Evolutionary conservation across 2,797 vertebrate species (phyloP).

Genomic region (Mareca penelope): DNA sequence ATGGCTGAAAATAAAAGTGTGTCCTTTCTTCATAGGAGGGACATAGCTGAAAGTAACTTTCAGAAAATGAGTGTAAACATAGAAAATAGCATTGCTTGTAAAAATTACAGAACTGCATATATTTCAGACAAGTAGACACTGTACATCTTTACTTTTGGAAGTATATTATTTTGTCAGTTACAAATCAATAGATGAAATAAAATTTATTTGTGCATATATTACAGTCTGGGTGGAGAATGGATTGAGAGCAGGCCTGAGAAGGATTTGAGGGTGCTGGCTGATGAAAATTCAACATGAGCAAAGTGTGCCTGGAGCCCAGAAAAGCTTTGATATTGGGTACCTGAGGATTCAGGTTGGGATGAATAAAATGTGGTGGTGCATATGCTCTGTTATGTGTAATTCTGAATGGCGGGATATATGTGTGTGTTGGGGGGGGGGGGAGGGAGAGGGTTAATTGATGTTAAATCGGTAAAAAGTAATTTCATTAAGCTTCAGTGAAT

Average conservation of each 20-base stretch:
- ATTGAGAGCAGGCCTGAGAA: not conserved
- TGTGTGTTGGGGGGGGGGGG: not conserved
- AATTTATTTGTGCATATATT: not conserved
- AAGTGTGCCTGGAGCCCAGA: not conserved
- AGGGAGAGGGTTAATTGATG: not conserved
- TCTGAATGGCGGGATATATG: not conserved
- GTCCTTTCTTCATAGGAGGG: not conserved
- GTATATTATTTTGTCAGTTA: not conserved
- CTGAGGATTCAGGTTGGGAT: not conserved
- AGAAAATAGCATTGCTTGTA: not conserved
- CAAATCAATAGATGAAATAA: not conserved
- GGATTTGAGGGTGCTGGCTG: not conserved
- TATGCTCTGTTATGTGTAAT: not conserved
- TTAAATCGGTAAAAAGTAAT: not conserved
- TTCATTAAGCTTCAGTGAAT: not conserved
- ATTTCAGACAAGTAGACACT: not conserved
- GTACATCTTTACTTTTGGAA: not conserved
- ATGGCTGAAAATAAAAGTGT: not conserved
- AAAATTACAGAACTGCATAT: not conserved
- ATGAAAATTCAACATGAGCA: not conserved
- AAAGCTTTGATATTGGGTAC: accelerated
- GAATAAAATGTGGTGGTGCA: not conserved
- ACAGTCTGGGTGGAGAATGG: not conserved
- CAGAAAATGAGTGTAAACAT: not conserved
- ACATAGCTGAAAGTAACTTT: not conserved